A percentile compares a stretch with the other conserved stretches of the same genome.
phyloP scores from a whole-genome alignment of 1,140 invertebrate genomes.

The Rhynchophorus ferrugineus region DNA sequence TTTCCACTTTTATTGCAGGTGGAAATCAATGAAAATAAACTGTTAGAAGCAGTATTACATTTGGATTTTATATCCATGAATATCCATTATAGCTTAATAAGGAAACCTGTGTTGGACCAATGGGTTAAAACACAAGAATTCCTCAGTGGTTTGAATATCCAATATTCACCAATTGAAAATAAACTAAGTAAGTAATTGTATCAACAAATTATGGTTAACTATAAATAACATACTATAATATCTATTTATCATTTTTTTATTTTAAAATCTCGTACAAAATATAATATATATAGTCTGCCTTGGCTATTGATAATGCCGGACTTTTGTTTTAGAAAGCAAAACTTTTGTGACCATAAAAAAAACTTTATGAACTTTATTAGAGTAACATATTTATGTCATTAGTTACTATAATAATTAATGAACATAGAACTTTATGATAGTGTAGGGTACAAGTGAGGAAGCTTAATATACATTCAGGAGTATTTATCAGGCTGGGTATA shows the following conservation, averaged over 20 bases:
- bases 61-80: slow-evolving; percentile 68
- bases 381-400: too few species aligned
- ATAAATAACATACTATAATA: background rate
- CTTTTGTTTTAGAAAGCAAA: too few species aligned
- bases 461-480: too few species aligned
- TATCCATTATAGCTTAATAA: slow-evolving; percentile 65
- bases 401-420: too few species aligned
- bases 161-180: slow-evolving; percentile 26
- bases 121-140: slow-evolving; percentile 20
- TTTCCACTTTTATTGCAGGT: slow-evolving; percentile 43
- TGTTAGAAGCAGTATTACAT: slow-evolving; percentile 67
- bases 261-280: too few species aligned
- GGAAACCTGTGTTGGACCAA: slow-evolving; percentile 22
- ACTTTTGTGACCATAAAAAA: too few species aligned
- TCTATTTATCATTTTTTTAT: background rate
- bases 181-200: slow-evolving; percentile 25
- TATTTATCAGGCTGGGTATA: too few species aligned
- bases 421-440: too few species aligned
- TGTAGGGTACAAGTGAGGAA: too few species aligned
- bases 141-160: slow-evolving; percentile 26
- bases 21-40: slow-evolving; percentile 57
- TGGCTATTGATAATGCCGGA: too few species aligned
- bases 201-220: background rate
- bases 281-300: too few species aligned
- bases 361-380: too few species aligned